Evolutionary conservation across 2,113 vertebrate species (phyloP), one percentile per base, ranked within the genome.

Genomic region (Tetrax tetrax): DNA sequence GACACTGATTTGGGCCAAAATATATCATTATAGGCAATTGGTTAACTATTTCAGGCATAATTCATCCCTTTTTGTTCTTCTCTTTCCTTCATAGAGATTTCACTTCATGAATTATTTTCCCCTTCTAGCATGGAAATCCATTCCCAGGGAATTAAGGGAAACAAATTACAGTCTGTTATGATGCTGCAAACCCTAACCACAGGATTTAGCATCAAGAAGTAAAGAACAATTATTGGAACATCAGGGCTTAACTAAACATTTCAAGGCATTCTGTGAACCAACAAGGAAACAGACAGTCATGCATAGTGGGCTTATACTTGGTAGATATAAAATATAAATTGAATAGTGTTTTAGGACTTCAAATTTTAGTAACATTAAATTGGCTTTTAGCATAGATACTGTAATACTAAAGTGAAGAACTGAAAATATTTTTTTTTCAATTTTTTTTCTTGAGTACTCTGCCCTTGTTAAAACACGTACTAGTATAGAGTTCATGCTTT

Each of bases 171-270:
- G 59, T 53, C 75, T 90, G 6, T 86, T 94, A 93, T 35, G 71
- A 88, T 95, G 90, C 94, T 77, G 88, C 85, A 97, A 94, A 28
- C 83, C 53, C 56, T 77, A 96, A 95, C 93, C 93, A 88, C 87
- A 94, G 35, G 54, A 79, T 60, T 74, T 68, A 90, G n/a, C 71
- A 78, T 90, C 56, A 83, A 94, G 92, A 88, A 96, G 23, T 33
- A 76, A 95, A 94, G 92, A 95, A 94, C 56, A 94, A 86, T 96
- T 94, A 94, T 93, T 96, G 79, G 85, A 97, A 91, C 92, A 95
- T 66, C 56, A 81, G 22, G 25, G 29, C 50, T 90, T 88, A 93
- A 95, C 82, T 91, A 94, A 95, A 92, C 38, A 70, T 63, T 87
- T 83, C 63, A 87, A 37, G 38, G 7, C 47, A 83, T 27, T 31